Base-by-base conservation (phyloP, 1,140 invertebrate species). In the Carposina sasakii region DNA sequence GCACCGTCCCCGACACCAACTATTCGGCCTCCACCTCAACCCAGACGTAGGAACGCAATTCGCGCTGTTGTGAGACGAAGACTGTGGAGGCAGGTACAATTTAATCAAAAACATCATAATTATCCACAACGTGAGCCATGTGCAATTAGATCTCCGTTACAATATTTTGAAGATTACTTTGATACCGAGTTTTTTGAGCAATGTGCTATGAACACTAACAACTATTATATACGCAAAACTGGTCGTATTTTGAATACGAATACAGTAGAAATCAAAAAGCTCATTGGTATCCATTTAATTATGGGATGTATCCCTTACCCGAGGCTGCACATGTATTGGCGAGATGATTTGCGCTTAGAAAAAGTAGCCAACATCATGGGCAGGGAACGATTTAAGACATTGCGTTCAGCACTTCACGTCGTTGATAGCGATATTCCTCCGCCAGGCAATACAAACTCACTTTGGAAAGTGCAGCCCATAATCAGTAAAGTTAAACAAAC, bases 271-370 rank as follows among this genome's bases (percentile, higher is more conserved):
- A 54, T 54, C 28, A 34, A 20, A 36, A 54, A 54, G 37, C 21
- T 54, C 17, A 21, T 49, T 20, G 52, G 47, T 19, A 16, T 54
- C 15, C 48, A 51, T 17, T 28, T 54, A 15, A 34, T 60, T 12
- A 57, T 63, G 48, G 60, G 59, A 12, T 56, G 49, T 19, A 47
- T 61, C 22, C 43, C 48, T 22, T 59, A 54, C 22, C 61, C 54
- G 20, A 44, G 54, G 40, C 3, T 57, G 10, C 40, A 42, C 10
- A 52, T 57, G 56, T 66, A 63, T 42, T 63, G 63, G 60, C 33
- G 49, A 23, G 13, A 22, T 44, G 50, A 49, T 19, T 50, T 39
- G 5, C 46, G 44, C 24, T 47, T 55, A 28, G 49, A 26, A 9
- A n/a, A 53, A 37, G 48, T 60, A 9, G 30, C 24, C 9, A n/a